Evolutionary conservation across 2,888 invertebrate genomes (phyloP), one percentile per base, ranked within the genome.

Genomic region (Torymus aiolomorphi): DNA sequence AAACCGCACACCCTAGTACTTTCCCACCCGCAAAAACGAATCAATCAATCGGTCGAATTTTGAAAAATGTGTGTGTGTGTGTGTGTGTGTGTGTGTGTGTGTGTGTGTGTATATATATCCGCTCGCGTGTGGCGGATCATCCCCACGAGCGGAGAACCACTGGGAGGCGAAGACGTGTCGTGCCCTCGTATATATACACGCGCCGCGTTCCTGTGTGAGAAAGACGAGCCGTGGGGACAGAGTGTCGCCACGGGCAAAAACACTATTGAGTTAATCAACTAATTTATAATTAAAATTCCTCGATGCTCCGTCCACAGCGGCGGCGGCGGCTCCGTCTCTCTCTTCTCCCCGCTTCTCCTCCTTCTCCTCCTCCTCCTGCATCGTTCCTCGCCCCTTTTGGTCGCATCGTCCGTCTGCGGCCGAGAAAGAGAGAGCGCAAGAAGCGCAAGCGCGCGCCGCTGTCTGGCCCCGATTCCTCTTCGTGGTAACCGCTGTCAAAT

Each of bases 271-370:
- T 90, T 90, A 90, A 90, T 90, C 90, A 90, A 89, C 90, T 90
- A 90, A 90, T 90, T 90, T 90, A 90, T 90, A 90, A 90, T 90
- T 90, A 90, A 90, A 89, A 90, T 90, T 90, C 90, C 88, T 87
- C 84, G 86, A 85, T 86, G 85, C 83, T 80, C 82, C 65, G 61
- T 12, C 79, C 80, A 83, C 82, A 83, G 78, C 82, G 75, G 52
- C 80, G 82, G 84, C 83, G 83, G 78, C 82, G 73, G 73, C 70
- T 83, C 20, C 78, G 80, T 81, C 80, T 83, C 49, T 75, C 16
- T 5, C 31, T 31, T 31, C 31, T 31, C 31, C 42, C 8, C 8
- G 42, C 1, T 42, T 42, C 42, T 42, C 42, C 31, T 31, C 2
- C 31, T 31, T 31, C n/a, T n/a, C n/a, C 42, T 52, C 12, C 65